A percentile compares a stretch with the other conserved stretches of the same genome.
Conservation (phyloP, 1,140 invertebrate genomes). For the Acromyrmex echinatior region DNA sequence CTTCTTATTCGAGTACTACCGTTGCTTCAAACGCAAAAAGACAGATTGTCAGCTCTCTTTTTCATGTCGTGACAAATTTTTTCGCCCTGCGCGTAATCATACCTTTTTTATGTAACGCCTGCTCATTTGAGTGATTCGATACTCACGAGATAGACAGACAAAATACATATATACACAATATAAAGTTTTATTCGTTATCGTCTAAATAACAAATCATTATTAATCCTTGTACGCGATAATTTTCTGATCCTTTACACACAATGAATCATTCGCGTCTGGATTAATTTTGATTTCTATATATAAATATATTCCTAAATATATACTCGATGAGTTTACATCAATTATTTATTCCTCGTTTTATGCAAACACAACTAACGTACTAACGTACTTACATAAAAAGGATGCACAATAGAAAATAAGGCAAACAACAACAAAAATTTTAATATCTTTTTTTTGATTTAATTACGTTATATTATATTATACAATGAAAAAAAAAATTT, state of each 20-base stretch:
- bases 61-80: slow-evolving; percentile 52
- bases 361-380: slow-evolving; percentile 1
- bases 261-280: too few relatives aligned
- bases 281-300: too few relatives aligned
- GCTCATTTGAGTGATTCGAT: not conserved
- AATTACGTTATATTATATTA: too few relatives aligned
- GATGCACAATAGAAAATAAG: not conserved
- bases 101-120: slow-evolving; percentile 3
- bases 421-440: not conserved
- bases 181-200: not conserved
- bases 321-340: slow-evolving; percentile 24
- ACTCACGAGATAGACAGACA: not conserved
- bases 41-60: slow-evolving; percentile 52
- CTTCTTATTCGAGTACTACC: slow-evolving; percentile 56
- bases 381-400: not conserved
- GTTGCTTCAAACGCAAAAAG: slow-evolving; percentile 58
- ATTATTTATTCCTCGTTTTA: slow-evolving; percentile 41
- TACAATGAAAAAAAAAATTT: not conserved
- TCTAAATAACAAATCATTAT: not conserved
- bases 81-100: slow-evolving; percentile 34
- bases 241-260: too few relatives aligned
- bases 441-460: not conserved
- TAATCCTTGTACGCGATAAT: not conserved
- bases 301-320: too few relatives aligned
- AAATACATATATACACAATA: not conserved